Conservation (phyloP, 2,113 vertebrate genomes). For the Nibea coibor region DNA sequence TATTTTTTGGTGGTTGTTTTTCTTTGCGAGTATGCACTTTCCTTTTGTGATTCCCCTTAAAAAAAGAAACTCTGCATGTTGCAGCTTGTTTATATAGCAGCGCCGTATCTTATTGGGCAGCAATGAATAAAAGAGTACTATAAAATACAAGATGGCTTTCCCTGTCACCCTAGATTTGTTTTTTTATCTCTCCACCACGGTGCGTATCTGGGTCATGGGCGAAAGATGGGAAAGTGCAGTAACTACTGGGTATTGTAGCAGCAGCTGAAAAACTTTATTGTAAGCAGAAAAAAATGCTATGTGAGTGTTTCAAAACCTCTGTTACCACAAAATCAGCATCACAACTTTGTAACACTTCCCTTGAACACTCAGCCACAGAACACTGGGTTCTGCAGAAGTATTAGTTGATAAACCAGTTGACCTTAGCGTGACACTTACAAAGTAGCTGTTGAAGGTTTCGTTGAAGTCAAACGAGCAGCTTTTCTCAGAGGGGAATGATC, state of each 20-base stretch:
- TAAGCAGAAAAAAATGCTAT: neutral
- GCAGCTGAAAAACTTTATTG: neutral
- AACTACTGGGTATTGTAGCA: neutral
- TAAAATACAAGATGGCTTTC: neutral
- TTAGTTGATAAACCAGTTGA: neutral
- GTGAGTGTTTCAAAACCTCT: neutral
- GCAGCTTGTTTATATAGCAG: neutral
- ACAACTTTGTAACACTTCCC: neutral
- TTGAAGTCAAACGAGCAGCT: conserved; percentile 91
- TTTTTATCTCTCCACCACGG: neutral
- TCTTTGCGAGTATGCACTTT: too few species aligned
- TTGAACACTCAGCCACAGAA: neutral
- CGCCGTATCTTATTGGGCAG: neutral
- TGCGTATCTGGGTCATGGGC: neutral
- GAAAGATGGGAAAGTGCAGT: neutral
- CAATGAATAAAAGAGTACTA: neutral
- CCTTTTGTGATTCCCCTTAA: neutral
- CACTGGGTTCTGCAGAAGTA: neutral
- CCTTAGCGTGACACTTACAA: conserved; percentile 88
- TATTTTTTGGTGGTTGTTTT: neutral
- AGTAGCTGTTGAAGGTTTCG: conserved; percentile 94
- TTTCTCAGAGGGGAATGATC: conserved; percentile 94
- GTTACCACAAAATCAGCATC: neutral
- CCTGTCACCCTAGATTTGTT: neutral
- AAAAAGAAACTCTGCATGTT: neutral